Evolutionary conservation across 2,797 vertebrate genomes (phyloP).

Genomic region (Danio choprae): DNA sequence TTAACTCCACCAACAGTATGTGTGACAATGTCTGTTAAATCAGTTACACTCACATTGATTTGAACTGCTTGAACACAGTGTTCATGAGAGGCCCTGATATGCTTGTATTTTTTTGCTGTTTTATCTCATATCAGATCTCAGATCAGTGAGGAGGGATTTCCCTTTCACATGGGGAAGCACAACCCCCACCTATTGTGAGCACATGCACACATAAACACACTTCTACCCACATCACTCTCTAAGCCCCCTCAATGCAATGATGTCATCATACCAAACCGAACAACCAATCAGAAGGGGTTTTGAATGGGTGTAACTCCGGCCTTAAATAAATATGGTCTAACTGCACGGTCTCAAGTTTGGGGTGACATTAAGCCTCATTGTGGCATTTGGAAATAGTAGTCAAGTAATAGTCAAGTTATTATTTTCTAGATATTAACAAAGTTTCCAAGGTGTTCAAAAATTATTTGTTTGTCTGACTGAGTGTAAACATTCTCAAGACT

Average conservation of each 20-base stretch:
- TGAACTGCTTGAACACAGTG: background rate
- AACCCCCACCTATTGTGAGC: slow-evolving; percentile 51
- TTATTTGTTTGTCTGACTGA: background rate
- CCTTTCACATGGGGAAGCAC: slow-evolving; percentile 10
- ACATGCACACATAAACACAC: slow-evolving; percentile 29
- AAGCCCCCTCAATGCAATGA: slow-evolving; percentile 26
- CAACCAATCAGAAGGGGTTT: slow-evolving; percentile 18
- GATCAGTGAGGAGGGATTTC: slow-evolving; percentile 62
- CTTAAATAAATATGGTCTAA: background rate
- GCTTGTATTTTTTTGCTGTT: slow-evolving; percentile 29
- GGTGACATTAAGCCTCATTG: background rate
- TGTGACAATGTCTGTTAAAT: background rate
- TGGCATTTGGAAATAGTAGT: background rate
- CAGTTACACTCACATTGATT: too few relatives aligned
- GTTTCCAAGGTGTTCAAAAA: background rate
- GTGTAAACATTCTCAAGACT: background rate
- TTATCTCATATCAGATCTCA: slow-evolving; percentile 56
- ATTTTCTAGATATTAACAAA: background rate
- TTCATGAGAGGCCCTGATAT: background rate
- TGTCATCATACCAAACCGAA: slow-evolving; percentile 22
- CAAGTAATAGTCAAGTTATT: slow-evolving; percentile 25
- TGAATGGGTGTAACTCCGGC: slow-evolving; percentile 12
- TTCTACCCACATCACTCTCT: slow-evolving; percentile 2
- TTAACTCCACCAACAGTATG: background rate
- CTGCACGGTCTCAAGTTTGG: background rate